A percentile compares a stretch with the other conserved stretches of the same genome.
These are phyloP conservation scores for Iphiclides podalirius DNA, from an alignment of 2,888 invertebrate species.

Conservation along the genomic window DNA sequence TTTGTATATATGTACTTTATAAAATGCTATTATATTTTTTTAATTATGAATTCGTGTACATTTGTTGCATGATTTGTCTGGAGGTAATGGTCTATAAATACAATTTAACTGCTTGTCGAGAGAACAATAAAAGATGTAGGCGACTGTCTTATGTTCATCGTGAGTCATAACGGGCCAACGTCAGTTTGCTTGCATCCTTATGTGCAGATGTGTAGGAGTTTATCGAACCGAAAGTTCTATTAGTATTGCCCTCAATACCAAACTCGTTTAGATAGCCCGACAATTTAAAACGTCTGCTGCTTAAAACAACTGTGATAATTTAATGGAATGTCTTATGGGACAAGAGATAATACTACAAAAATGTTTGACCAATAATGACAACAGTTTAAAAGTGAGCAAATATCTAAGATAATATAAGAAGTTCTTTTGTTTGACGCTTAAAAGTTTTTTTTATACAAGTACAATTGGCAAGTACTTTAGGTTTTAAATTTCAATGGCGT, in stretches of 20 bases:
- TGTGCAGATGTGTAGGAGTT: conserved; percentile 28
- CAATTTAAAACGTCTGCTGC: conserved; percentile 21
- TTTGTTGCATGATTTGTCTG: conserved; percentile 13
- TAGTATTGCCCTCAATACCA: conserved; percentile 38
- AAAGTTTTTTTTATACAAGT: background rate
- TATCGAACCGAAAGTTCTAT: conserved; percentile 33
- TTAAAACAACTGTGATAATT: conserved; percentile 19
- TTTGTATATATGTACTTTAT: background rate
- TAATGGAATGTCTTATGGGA: background rate
- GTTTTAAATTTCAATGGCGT: too few relatives aligned
- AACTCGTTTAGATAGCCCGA: conserved; percentile 35
- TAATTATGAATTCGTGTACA: background rate
- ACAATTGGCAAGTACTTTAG: background rate
- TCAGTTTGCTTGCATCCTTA: conserved; percentile 23
- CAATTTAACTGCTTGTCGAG: conserved; percentile 16
- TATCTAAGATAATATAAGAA: background rate
- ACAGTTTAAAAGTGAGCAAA: conserved; percentile 7
- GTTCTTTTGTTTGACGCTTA: too few relatives aligned
- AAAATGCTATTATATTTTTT: conserved; percentile 15
- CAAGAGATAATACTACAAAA: conserved; percentile 4
- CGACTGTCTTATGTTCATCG: conserved; percentile 24
- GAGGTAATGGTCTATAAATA: conserved; percentile 23
- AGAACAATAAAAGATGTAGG: conserved; percentile 16
- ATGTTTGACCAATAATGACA: conserved; percentile 5
- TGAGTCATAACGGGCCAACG: conserved; percentile 27